These are phyloP conservation scores for Steinernema scapterisci DNA, from an alignment of 2,888 invertebrate genomes.

Conservation along the genomic window DNA sequence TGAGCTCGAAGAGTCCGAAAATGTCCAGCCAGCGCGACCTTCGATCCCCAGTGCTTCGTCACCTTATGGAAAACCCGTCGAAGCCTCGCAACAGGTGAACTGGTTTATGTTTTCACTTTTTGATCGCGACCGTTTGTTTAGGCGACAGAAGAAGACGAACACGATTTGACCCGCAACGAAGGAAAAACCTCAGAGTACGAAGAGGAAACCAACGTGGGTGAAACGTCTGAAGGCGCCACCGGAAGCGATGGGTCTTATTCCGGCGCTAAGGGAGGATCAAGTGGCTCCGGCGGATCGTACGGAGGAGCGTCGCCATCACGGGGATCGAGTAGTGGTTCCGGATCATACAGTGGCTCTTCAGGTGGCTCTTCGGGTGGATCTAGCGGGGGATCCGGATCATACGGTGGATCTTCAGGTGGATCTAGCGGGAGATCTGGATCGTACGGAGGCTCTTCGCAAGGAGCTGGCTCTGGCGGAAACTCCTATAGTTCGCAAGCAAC, in stretches of 20 bases:
- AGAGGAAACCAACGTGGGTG: constrained; percentile 11
- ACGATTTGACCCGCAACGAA: neutral
- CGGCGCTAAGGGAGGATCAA: neutral
- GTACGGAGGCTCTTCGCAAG: neutral
- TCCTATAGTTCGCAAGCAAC: neutral
- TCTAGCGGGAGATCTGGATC: neutral
- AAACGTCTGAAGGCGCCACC: neutral
- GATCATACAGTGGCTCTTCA: neutral
- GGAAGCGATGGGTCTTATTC: neutral
- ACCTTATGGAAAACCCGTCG: neutral
- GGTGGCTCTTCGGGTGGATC: neutral
- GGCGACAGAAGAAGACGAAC: neutral
- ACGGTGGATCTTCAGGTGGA: neutral
- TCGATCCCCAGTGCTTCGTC: neutral
- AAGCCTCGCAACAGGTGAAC: neutral
- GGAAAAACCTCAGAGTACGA: constrained; percentile 12
- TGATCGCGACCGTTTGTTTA: neutral
- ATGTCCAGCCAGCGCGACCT: neutral
- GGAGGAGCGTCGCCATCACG: neutral
- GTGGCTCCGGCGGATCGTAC: neutral
- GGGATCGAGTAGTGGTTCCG: neutral
- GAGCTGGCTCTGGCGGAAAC: neutral
- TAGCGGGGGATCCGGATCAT: neutral
- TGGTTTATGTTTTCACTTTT: neutral
- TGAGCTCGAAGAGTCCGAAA: neutral